phyloP scores from a whole-genome alignment of 2,113 vertebrate species.

The Ancistrus triradiatus region DNA sequence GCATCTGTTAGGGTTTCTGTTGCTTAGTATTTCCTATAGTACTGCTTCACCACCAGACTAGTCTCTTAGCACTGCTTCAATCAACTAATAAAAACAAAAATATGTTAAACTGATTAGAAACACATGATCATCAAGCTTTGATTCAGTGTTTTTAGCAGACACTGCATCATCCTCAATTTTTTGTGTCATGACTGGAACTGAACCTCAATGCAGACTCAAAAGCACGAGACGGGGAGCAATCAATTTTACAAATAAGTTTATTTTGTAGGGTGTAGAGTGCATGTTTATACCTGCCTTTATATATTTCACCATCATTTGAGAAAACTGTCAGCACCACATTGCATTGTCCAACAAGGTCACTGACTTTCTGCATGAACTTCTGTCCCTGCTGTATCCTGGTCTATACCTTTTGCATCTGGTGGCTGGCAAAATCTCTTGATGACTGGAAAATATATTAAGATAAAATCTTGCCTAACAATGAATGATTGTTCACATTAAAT shows the following conservation, averaged over 20 bases:
- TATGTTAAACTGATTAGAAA: constrained; percentile 1
- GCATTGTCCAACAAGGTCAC: constrained; percentile 32
- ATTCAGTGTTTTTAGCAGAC: constrained; percentile 19
- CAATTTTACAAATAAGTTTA: constrained; percentile 17
- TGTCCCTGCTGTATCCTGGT: constrained; percentile 40
- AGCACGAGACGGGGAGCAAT: background rate
- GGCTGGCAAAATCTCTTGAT: constrained; percentile 40
- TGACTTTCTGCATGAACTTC: constrained; percentile 40
- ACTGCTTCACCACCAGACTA: constrained; percentile 36
- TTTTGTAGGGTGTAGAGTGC: constrained; percentile 5
- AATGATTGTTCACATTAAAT: too few species aligned
- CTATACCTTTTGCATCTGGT: constrained; percentile 31
- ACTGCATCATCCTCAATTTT: constrained; percentile 8
- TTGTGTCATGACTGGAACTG: constrained; percentile 29
- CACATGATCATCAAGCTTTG: background rate
- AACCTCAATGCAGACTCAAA: constrained; percentile 40
- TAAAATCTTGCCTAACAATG: background rate
- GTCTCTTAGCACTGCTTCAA: constrained; percentile 23
- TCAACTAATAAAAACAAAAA: constrained; percentile 24
- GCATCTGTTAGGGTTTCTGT: constrained; percentile 39
- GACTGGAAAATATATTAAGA: constrained; percentile 22
- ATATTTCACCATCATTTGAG: constrained; percentile 21
- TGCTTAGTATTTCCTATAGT: constrained; percentile 36
- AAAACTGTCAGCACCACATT: constrained; percentile 38
- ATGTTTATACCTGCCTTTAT: constrained; percentile 6